Base-by-base conservation (phyloP, 2,888 invertebrate genomes). In the Morpho achilles region DNA sequence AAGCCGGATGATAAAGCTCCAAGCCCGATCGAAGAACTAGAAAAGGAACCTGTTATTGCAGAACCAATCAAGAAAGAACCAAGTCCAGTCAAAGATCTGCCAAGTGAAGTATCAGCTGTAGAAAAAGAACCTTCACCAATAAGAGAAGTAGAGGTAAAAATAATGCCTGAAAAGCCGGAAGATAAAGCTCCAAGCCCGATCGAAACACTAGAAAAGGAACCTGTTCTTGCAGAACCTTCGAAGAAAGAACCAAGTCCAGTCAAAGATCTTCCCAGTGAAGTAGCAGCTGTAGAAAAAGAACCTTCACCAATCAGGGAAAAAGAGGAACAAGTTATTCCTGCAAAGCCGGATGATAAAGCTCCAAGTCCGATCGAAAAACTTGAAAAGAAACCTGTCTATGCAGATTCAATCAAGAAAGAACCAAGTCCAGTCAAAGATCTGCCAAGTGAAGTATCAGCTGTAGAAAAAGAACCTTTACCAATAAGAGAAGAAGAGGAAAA, bases 51-150 rank as follows among this genome's bases (percentile, higher is more conserved):
- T n/a, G 6, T 32, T 6, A 0, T 9, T 1, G 8, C 43, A 8
- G 55, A 55, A 47, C 39, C 1, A 7, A 55, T 53, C 2, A 58
- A 62, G 1, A 66, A 65, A 39, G 46, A 47, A 41, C 47, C 49
- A 0, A 65, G 60, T 42, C 59, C 61, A 7, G 47, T 53, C 0
- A 40, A 41, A 3, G 53, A 53, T 0, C 9, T 22, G 1, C 3
- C 49, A 2, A 16, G 9, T 4, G 51, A 50, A 10, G 51, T 51
- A n/a, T 43, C 8, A 8, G 48, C 47, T 5, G 5, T 32, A 3
- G 59, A 67, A 1, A 66, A 67, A 43, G 56, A 47, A 46, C 48
- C 57, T 0, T 65, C 53, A 8, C 59, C 54, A 7, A 46, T 45
- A 6, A 32, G 46, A 52, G 58, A 44, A 3, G 10, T 7, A 4